These are phyloP conservation scores for Saxicola maurus DNA, from an alignment of 2,797 vertebrate genomes.

Conservation along the genomic window DNA sequence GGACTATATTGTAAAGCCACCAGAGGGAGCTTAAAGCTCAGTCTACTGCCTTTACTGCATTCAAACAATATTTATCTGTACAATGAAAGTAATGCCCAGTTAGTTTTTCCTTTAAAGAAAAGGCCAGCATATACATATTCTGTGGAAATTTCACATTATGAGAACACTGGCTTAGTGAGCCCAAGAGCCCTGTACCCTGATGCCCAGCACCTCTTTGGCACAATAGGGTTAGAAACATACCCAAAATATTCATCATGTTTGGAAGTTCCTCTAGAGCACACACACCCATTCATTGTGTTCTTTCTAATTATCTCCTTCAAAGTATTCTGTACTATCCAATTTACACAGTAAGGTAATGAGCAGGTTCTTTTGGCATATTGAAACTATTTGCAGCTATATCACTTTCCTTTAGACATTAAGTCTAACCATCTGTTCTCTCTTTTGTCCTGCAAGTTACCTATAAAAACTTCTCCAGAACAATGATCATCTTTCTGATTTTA, in stretches of 20 bases:
- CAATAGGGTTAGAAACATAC: not conserved
- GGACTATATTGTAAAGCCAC: not conserved
- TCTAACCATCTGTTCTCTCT: not conserved
- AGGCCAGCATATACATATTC: not conserved
- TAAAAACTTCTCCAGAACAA: not conserved
- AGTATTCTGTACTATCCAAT: not conserved
- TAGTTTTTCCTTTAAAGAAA: not conserved
- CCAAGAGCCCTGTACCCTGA: accelerated
- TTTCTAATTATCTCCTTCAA: not conserved
- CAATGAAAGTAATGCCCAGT: not conserved
- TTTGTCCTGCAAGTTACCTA: not conserved
- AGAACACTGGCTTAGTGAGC: not conserved
- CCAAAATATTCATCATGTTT: accelerated
- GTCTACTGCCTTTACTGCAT: not conserved
- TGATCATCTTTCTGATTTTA: not conserved
- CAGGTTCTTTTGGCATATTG: not conserved
- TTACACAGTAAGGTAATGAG: not conserved
- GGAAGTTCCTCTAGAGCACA: not conserved
- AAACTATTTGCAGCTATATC: not conserved
- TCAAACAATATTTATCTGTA: accelerated
- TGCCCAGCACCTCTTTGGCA: not conserved
- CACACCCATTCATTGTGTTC: accelerated
- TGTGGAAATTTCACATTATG: not conserved
- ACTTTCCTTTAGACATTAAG: not conserved
- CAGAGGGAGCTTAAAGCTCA: constrained; percentile 33